Base-by-base conservation (phyloP, 2,888 invertebrate species). In the Sylvicola cinctus region DNA sequence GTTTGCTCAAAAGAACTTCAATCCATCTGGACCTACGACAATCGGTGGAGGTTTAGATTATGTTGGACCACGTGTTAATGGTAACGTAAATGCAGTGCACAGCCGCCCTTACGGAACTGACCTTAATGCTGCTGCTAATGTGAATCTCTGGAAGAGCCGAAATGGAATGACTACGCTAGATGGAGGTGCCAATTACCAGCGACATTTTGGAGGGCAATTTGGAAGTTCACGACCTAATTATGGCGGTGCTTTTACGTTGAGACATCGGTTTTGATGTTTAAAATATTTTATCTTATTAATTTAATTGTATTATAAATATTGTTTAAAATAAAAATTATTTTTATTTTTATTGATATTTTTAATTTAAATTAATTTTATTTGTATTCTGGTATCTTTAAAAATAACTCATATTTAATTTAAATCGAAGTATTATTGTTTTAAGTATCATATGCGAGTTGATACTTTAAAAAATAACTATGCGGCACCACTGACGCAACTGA, bases 191-290 rank as follows among this genome's bases (percentile, higher is more conserved):
- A 10, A 37, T 16, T 39, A 35, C 16, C 12, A 33, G 10, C 39
- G 36, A 14, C 36, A 39, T 29, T 37, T 39, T 32, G 39, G 39
- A 23, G 39, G 39, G 12, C 35, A 32, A 2, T 32, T 31, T 23
- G 37, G 39, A 14, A 31, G 32, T 7, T 20, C 55, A 57, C 55
- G 50, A 58, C 51, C 51, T 52, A 48, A 45, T 46, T 48, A 46
- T 44, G 49, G 40, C 41, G 44, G 44, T 46, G 46, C 47, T 49
- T 46, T 48, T 47, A 54, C 42, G 48, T 52, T 45, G 37, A 45
- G 29, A 47, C 47, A 42, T 49, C 45, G 45, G 3, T 39, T 39
- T 23, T 39, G 20, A 6, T 20, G 8, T 20, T 20, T 20, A 20
- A 6, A 20, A 6, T 20, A 20, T 20, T 20, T 20, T 20, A 20